Evolutionary conservation across 2,113 vertebrate species (phyloP).

Genomic region (Carassius auratus): DNA sequence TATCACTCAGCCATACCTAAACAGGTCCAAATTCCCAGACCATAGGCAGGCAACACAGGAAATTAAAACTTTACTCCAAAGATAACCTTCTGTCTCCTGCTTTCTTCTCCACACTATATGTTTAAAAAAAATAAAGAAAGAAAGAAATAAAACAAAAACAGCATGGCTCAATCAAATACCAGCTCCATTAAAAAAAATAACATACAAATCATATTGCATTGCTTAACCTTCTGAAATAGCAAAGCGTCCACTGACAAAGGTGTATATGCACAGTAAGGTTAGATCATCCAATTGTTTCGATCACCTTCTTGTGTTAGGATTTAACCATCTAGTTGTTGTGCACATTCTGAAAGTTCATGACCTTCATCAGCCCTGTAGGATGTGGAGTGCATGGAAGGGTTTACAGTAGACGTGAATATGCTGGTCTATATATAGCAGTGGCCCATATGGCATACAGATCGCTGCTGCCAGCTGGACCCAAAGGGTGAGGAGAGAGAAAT

Average conservation of each 20-base stretch:
- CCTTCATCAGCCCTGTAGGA: slow-evolving; percentile 16
- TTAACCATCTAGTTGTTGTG: not conserved
- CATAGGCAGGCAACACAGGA: not conserved
- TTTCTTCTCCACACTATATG: not conserved
- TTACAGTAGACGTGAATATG: not conserved
- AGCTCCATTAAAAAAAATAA: not conserved
- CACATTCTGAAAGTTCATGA: slow-evolving; percentile 5
- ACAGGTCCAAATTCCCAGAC: not conserved
- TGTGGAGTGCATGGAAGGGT: not conserved
- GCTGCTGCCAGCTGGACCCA: slow-evolving; percentile 28
- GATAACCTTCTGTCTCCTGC: not conserved
- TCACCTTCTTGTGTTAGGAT: not conserved
- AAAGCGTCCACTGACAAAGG: not conserved
- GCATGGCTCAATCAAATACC: not conserved
- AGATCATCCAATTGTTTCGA: not conserved
- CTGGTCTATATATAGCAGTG: slow-evolving; percentile 27
- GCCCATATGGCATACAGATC: slow-evolving; percentile 40
- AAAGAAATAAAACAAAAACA: no score
- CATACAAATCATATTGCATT: not conserved
- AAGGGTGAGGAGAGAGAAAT: slow-evolving; percentile 30
- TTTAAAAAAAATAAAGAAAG: no score
- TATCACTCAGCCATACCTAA: not conserved
- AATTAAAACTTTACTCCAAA: slow-evolving; percentile 32
- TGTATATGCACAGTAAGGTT: not conserved
- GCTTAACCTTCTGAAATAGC: not conserved